phyloP scores from a whole-genome alignment of 2,888 invertebrate species.

The Sesia bembeciformis region DNA sequence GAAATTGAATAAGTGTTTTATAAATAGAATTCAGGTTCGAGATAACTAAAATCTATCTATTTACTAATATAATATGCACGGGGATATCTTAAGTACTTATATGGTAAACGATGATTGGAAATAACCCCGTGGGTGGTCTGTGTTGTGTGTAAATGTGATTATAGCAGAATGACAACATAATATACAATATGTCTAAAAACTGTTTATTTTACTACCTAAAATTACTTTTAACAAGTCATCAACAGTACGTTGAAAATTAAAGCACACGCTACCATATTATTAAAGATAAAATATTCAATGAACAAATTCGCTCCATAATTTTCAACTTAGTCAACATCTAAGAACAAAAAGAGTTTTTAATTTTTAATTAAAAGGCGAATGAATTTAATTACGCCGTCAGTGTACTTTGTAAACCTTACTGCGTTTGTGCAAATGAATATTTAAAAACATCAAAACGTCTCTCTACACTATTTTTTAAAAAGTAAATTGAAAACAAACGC shows the following conservation, averaged over 20 bases:
- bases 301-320: not conserved
- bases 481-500: not conserved
- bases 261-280: not conserved
- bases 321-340: not conserved
- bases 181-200: no score
- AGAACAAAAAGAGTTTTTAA: not conserved
- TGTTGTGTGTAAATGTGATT: no score
- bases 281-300: not conserved
- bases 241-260: not conserved
- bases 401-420: not conserved
- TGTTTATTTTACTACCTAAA: not conserved
- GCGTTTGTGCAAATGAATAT: not conserved
- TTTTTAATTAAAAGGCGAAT: constrained; percentile 1
- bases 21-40: no score
- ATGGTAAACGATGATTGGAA: no score
- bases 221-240: not conserved
- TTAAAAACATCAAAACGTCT: not conserved
- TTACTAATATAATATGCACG: no score
- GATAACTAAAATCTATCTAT: no score
- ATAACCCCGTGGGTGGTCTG: no score
- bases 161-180: no score
- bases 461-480: not conserved
- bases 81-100: no score
- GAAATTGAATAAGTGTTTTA: no score
- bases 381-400: constrained; percentile 1